Base-by-base conservation (phyloP, 2,888 invertebrate genomes). In the Sphinx pinastri region DNA sequence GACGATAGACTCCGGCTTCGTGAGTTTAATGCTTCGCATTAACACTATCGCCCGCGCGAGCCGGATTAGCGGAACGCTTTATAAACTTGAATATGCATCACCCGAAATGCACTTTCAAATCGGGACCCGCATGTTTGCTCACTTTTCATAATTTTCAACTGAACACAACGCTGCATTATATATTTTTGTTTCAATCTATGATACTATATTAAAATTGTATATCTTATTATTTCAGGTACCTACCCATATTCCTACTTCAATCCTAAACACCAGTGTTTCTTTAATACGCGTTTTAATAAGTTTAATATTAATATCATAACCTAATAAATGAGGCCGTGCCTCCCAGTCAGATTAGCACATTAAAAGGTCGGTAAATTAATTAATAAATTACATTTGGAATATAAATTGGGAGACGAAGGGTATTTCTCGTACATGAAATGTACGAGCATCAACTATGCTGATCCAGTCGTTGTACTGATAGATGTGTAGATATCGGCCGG, bases 11-110 rank as follows among this genome's bases (percentile, higher is more conserved):
- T 71, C 71, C 69, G 67, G 69, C 73, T 63, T 75, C 75, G 76
- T 75, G 72, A 80, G 76, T 83, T 85, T 83, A 82, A 82, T 82
- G 76, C 78, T 74, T 71, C 68, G 73, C 81, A 81, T 85, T 82
- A 83, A 82, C 77, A 84, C 77, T 82, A 84, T 81, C 82, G 80
- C 79, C 77, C 76, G 83, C 76, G 72, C 78, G 77, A 73, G 72
- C 73, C 72, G 82, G 84, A 83, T 88, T 87, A 86, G 77, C 73
- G 73, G 67, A 74, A 74, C 74, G 77, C 74, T 79, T 79, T 78
- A 79, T 77, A 76, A 77, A 76, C 79, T 77, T 80, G 76, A 80
- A 78, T 76, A 79, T 82, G 79, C 78, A 79, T 45, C 68, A 66
- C 45, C 55, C 68, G 68, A 63, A 47, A 49, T 63, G 49, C 63